Percentiles rank a stretch among this genome's conserved stretches.
These are phyloP conservation scores for Ceuthmochares aereus DNA, from an alignment of 2,113 vertebrate species.

Conservation along the genomic window DNA sequence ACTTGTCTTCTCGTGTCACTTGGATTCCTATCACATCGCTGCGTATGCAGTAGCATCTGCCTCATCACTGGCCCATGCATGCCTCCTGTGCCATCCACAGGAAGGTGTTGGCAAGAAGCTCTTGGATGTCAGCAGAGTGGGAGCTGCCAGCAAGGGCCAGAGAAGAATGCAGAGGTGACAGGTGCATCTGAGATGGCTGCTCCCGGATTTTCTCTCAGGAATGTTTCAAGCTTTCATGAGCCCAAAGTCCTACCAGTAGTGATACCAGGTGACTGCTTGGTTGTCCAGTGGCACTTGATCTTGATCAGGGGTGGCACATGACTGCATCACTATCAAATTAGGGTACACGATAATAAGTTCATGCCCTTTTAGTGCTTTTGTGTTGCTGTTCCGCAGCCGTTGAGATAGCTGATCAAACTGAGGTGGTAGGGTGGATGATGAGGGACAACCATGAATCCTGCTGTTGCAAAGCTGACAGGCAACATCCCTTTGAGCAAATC, in stretches of 20 bases:
- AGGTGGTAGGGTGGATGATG: background rate
- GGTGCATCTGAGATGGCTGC: fast-evolving
- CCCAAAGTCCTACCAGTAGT: background rate
- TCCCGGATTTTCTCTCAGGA: background rate
- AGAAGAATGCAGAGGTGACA: background rate
- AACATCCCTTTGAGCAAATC: background rate
- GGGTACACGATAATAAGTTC: background rate
- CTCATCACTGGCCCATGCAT: fast-evolving
- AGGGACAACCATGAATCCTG: background rate
- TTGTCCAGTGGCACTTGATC: background rate
- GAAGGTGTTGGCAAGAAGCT: background rate
- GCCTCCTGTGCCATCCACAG: fast-evolving
- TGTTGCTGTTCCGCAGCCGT: background rate
- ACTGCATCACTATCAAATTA: background rate
- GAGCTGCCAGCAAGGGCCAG: fast-evolving
- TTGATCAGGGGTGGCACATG: background rate
- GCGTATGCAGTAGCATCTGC: fast-evolving
- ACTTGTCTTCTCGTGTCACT: too few relatives aligned
- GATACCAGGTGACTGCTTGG: background rate
- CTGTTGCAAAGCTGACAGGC: background rate
- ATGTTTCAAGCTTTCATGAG: background rate
- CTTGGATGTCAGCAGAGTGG: background rate
- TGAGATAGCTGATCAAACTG: background rate
- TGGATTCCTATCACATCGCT: too few relatives aligned
- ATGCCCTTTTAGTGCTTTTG: background rate